Conservation (phyloP, 2,113 vertebrate genomes). For the Apodemus speciosus region DNA sequence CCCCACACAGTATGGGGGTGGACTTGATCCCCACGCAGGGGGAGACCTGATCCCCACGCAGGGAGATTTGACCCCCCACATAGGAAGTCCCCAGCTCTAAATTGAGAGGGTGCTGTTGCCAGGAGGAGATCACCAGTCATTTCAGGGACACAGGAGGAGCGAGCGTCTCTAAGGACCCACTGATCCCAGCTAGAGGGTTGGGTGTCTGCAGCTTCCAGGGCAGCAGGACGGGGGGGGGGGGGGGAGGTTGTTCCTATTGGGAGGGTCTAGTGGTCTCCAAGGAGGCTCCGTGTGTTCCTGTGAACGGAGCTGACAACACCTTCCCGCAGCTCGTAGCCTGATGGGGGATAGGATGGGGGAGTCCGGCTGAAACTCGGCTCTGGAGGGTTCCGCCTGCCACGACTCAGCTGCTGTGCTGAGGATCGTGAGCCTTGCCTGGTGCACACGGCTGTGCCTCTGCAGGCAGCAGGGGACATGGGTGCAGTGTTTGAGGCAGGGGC, state of each 20-base stretch:
- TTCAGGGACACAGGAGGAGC: neutral
- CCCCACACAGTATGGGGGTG: no score
- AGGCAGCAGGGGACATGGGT: no score
- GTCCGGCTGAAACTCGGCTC: no score
- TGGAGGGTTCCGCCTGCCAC: neutral
- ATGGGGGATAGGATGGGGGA: no score
- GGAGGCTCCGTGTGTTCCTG: rapidly evolving
- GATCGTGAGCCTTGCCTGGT: rapidly evolving
- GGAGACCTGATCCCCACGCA: no score
- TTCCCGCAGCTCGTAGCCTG: neutral
- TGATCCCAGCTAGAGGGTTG: neutral
- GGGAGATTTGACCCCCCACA: no score
- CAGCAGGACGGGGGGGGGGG: neutral
- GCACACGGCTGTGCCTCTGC: neutral
- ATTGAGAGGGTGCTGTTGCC: neutral
- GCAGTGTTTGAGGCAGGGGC: neutral
- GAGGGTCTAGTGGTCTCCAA: neutral
- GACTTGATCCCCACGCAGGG: no score
- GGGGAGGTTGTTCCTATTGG: neutral
- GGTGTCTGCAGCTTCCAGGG: no score
- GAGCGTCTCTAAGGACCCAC: no score
- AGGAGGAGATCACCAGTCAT: neutral
- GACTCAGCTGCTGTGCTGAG: rapidly evolving
- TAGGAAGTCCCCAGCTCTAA: neutral
- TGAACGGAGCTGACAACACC: neutral